Evolutionary conservation across 2,888 invertebrate genomes (phyloP), one percentile per base, ranked within the genome.

Genomic region (Clostera curtula): DNA sequence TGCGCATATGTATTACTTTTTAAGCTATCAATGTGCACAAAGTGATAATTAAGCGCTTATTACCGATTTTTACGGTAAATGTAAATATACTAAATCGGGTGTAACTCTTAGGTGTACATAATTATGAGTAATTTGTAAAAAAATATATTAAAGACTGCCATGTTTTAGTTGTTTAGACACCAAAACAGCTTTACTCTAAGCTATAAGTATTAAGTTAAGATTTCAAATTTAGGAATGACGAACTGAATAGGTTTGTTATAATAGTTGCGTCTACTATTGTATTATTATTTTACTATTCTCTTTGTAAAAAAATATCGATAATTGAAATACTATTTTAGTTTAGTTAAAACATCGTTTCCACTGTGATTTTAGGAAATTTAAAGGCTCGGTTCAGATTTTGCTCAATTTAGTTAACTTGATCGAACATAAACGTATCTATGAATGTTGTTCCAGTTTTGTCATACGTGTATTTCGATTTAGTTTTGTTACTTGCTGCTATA

Each of bases 41-140:
- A 82, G 71, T 82, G 82, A 73, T 75, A 56, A 62, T 48, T 82
- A 82, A 79, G 76, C 72, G 79, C 77, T 79, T 77, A 72, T 73
- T 82, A 80, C 82, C 82, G 77, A 80, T 82, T 82, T 60, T 79
- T 80, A 63, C 77, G 82, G 82, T 82, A 83, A 68, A 57, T 82
- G 80, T 82, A 82, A 50, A 83, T 82, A 79, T 54, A 65, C 56
- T 67, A 65, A 65, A 65, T 77, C 73, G 73, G 76, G 74, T 68
- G 59, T 75, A 77, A 65, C 60, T 67, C 67, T 69, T 70, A 55
- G 56, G 38, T 83, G 82, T 83, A 79, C 47, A 80, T 79, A 79
- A 36, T 49, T 43, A 55, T 67, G 67, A 54, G 35, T 36, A 72
- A 61, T 74, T 74, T 50, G 68, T 61, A 71, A 71, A 58, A 70